phyloP scores from a whole-genome alignment of 2,888 invertebrate species.

The Ashinkailepas kermadecensis region DNA sequence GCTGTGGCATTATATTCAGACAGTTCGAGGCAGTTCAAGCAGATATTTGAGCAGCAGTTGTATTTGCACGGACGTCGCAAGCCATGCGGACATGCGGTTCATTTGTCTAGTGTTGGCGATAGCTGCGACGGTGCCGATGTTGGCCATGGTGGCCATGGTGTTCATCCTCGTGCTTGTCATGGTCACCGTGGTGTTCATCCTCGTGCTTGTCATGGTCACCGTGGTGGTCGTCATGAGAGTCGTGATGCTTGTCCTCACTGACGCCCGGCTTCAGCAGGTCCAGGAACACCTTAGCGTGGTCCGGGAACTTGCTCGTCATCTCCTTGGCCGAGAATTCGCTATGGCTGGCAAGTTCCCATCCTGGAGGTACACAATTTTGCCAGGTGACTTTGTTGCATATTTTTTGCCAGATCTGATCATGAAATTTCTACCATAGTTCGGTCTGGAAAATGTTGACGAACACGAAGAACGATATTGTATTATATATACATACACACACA shows the following conservation, averaged over 20 bases:
- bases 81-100: too few species aligned
- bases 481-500: too few species aligned
- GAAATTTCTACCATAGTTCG: too few species aligned
- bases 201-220: not conserved
- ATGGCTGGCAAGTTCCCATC: not conserved
- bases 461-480: too few species aligned
- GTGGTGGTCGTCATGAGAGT: not conserved
- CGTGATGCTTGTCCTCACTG: not conserved
- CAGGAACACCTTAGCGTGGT: not conserved
- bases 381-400: too few species aligned
- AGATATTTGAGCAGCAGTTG: too few species aligned
- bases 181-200: not conserved
- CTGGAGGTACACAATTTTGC: not conserved
- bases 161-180: not conserved
- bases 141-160: not conserved
- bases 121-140: not conserved
- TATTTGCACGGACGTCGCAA: too few species aligned
- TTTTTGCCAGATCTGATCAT: too few species aligned
- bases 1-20: too few species aligned
- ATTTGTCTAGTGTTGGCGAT: not conserved
- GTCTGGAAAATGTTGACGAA: too few species aligned
- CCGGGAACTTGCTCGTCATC: not conserved
- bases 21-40: too few species aligned
- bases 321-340: not conserved
- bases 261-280: not conserved